A percentile compares a stretch with the other conserved stretches of the same genome.
phyloP scores from a whole-genome alignment of 2,888 invertebrate genomes.

The Eulithis prunata region DNA sequence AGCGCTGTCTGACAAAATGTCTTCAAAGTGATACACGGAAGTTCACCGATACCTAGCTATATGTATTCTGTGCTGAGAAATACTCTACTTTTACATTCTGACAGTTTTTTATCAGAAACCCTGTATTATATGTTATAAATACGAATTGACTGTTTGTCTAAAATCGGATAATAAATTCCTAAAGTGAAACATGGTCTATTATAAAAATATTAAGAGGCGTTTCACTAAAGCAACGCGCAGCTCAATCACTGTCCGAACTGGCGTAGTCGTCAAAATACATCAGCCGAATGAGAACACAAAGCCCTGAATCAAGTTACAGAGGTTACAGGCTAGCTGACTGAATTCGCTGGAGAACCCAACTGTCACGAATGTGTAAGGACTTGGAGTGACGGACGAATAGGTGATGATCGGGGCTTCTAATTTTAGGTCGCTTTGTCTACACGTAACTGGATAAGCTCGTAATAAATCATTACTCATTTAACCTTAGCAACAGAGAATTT shows the following conservation, averaged over 20 bases:
- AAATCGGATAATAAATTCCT: neutral
- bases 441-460: neutral
- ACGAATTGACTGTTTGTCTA: neutral
- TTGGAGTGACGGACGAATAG: too few species aligned
- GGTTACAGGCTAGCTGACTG: neutral
- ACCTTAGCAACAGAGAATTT: neutral
- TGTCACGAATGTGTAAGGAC: neutral
- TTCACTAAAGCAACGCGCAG: conserved; percentile 6
- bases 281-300: conserved; percentile 23
- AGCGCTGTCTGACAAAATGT: too few species aligned
- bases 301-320: neutral
- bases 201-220: conserved; percentile 14
- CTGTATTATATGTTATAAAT: too few species aligned
- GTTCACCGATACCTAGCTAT: too few species aligned
- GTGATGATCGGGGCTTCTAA: too few species aligned
- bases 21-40: too few species aligned
- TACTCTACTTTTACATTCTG: too few species aligned
- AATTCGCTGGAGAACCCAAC: neutral
- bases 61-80: too few species aligned
- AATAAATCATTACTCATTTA: neutral
- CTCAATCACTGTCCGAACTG: conserved; percentile 28
- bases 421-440: neutral
- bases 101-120: too few species aligned
- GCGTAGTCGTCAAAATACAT: conserved; percentile 24
- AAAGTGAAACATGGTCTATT: conserved; percentile 1